Evolutionary conservation across 2,113 vertebrate genomes (phyloP), one percentile per base, ranked within the genome.

Genomic region (Herpailurus yagouaroundi): DNA sequence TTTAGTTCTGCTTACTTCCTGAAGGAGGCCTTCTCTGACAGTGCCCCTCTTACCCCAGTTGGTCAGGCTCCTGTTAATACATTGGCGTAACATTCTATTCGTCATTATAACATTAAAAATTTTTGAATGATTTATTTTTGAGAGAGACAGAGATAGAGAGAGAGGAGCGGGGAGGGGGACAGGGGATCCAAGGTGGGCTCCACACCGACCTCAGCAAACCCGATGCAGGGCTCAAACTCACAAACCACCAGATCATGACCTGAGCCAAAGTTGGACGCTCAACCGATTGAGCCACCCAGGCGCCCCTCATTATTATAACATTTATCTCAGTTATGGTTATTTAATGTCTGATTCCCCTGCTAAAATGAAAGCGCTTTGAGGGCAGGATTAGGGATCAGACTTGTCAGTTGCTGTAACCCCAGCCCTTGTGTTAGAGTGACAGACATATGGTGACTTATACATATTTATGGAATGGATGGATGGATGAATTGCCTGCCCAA

Each of bases 381-480:
- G 38, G n/a, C 2, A 9, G 27, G 7, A 7, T 63, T 92, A 89
- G 76, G 16, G 38, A 80, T 57, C 60, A 73, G 27, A 66, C 12
- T 91, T 84, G 10, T 50, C 16, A 27, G 3, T 4, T 29, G 7
- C 19, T 89, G 4, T 79, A 86, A 83, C 57, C 33, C 23, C 36
- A 86, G 48, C 12, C 19, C n/a, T 95, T 64, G 52, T 79, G 64
- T 93, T 94, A 60, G 45, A 71, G 57, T 38, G 31, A 50, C 41
- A 73, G 50, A 68, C 27, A 77, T 45, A 15, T 73, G 21, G 18
- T 36, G 60, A 71, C 68, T 85, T 89, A 79, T 36, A 82, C 5
- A 55, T 95, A 97, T 95, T 96, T 92, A 95, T 93, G 63, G 76
- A 85, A 64, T 57, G 9, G 55, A 45, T 88, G 45, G 85, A 90